Evolutionary conservation across 2,888 invertebrate species (phyloP).

Genomic region (Cylindroiulus punctatus): DNA sequence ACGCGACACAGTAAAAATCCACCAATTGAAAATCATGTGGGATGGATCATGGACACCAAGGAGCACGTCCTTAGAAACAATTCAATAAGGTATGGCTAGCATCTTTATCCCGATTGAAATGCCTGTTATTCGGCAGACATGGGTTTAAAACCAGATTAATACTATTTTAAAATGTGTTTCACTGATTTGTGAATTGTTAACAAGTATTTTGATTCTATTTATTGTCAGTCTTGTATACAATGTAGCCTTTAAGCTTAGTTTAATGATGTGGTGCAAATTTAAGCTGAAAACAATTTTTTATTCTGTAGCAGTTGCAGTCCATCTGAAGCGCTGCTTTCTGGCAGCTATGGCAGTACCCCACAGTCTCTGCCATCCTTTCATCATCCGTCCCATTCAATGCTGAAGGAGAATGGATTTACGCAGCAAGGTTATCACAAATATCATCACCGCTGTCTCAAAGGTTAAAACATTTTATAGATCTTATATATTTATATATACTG

Average conservation of each 20-base stretch:
- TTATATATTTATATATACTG: no score
- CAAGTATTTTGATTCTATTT: no score
- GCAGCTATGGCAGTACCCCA: slow-evolving; percentile 81
- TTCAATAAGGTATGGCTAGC: slow-evolving; percentile 55
- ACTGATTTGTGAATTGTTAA: no score
- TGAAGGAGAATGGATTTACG: slow-evolving; percentile 96
- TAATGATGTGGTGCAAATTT: background rate
- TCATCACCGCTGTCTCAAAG: slow-evolving; percentile 90
- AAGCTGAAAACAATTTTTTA: background rate
- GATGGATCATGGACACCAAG: slow-evolving; percentile 58
- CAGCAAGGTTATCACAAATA: slow-evolving; percentile 98
- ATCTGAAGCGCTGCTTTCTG: slow-evolving; percentile 66
- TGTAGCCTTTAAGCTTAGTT: slow-evolving; percentile 15
- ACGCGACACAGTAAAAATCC: slow-evolving; percentile 90
- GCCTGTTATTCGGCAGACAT: no score
- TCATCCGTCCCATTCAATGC: slow-evolving; percentile 93
- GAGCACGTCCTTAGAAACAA: slow-evolving; percentile 55
- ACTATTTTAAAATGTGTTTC: no score
- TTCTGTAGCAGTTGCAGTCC: slow-evolving; percentile 78
- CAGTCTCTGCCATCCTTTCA: slow-evolving; percentile 90
- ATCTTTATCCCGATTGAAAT: background rate
- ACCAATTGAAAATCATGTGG: slow-evolving; percentile 58
- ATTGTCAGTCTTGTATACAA: background rate
- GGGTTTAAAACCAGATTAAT: no score
- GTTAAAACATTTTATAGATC: slow-evolving; percentile 66